These are phyloP conservation scores for Sakesphorus luctuosus DNA, from an alignment of 2,113 vertebrate species.

Conservation along the genomic window DNA sequence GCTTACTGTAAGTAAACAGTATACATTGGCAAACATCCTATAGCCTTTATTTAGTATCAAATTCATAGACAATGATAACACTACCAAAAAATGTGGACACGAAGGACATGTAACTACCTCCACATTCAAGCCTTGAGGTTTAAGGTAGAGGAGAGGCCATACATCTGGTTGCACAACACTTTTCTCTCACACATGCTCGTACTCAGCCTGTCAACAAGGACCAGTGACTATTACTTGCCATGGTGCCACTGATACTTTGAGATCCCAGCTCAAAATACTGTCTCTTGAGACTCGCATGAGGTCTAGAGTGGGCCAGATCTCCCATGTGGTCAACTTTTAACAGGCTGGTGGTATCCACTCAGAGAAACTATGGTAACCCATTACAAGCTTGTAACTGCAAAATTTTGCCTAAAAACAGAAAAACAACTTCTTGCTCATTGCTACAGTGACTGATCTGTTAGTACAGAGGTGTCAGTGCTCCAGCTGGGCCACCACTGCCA, in stretches of 20 bases:
- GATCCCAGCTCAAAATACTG: background rate
- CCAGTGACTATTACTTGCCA: background rate
- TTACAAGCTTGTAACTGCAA: background rate
- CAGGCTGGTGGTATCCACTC: background rate
- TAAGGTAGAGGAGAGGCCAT: background rate
- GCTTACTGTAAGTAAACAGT: background rate
- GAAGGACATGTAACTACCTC: fast-evolving
- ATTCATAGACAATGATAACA: background rate
- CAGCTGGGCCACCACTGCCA: background rate
- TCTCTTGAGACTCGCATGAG: background rate
- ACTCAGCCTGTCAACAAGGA: background rate
- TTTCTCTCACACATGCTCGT: background rate
- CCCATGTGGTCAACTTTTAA: background rate
- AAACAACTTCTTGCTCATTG: background rate
- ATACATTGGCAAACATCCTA: background rate
- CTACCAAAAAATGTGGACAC: background rate
- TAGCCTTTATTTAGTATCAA: background rate
- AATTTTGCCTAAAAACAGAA: background rate
- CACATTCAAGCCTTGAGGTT: background rate
- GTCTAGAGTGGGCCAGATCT: background rate
- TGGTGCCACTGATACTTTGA: background rate
- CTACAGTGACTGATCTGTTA: background rate
- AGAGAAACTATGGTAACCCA: background rate
- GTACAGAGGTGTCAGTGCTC: background rate
- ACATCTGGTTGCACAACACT: background rate